Conservation (phyloP, 37 sponge, comb jelly and placozoan genomes). For the Tethya wilhelma region DNA sequence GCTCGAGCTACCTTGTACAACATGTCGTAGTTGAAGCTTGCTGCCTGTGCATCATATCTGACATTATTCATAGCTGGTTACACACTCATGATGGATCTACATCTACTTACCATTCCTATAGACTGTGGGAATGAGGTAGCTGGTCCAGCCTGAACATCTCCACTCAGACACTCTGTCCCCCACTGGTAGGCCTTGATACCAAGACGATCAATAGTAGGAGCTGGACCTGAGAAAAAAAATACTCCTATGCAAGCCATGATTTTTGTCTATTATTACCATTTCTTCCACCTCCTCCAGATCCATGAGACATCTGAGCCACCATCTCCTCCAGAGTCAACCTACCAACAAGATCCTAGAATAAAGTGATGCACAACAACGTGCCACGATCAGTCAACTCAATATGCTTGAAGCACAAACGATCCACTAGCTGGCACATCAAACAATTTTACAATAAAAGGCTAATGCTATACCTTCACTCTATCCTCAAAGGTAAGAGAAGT, state of each 20-base stretch:
- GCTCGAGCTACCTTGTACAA: constrained; percentile 47
- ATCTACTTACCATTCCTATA: constrained; percentile 52
- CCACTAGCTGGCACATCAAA: too few species aligned
- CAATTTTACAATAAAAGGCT: too few species aligned
- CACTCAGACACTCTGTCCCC: constrained; percentile 67
- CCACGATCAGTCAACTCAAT: too few species aligned
- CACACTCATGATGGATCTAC: too few species aligned
- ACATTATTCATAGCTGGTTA: too few species aligned
- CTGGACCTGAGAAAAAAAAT: constrained; percentile 43
- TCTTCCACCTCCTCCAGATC: constrained; percentile 32
- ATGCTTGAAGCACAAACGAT: too few species aligned
- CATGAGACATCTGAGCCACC: constrained; percentile 49
- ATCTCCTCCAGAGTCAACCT: constrained; percentile 34
- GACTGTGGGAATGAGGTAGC: constrained; percentile 63
- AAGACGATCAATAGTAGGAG: constrained; percentile 72
- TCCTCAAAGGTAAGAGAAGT: too few species aligned
- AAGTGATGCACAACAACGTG: neutral
- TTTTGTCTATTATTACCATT: constrained; percentile 39
- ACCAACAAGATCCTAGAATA: constrained; percentile 26
- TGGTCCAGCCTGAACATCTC: constrained; percentile 48
- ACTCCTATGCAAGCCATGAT: too few species aligned
- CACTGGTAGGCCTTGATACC: constrained; percentile 79
- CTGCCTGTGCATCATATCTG: too few species aligned
- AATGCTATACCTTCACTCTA: too few species aligned
- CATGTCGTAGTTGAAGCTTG: constrained; percentile 57